A percentile compares a stretch with the other conserved stretches of the same genome.
Conservation (phyloP, 1,140 invertebrate species). For the Hirudo medicinalis region DNA sequence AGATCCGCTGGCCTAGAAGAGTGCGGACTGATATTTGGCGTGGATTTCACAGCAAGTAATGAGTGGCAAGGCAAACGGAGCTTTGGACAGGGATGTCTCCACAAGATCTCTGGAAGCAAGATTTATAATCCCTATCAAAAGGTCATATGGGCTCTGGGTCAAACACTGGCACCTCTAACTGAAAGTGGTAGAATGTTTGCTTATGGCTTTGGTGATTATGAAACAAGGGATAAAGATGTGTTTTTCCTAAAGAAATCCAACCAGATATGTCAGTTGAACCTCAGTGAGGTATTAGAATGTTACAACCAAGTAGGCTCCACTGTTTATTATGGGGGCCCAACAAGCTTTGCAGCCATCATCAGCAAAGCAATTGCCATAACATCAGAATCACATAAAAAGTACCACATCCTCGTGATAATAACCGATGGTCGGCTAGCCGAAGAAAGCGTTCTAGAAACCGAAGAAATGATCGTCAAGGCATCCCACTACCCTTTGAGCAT, state of each 20-base stretch:
- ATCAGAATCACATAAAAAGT: slow-evolving; percentile 10
- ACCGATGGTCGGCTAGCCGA: slow-evolving; percentile 12
- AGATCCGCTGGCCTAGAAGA: slow-evolving; percentile 40
- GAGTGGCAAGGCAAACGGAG: slow-evolving; percentile 47
- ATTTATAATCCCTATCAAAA: slow-evolving; percentile 39
- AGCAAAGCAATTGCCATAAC: slow-evolving; percentile 42
- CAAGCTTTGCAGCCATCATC: slow-evolving; percentile 46
- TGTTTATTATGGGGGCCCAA: slow-evolving; percentile 38
- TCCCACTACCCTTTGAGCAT: slow-evolving; percentile 46
- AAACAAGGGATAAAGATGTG: slow-evolving; percentile 39
- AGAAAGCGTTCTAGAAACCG: slow-evolving; percentile 38
- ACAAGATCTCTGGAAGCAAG: slow-evolving; percentile 33
- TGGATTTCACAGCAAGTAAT: slow-evolving; percentile 48
- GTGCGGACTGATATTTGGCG: slow-evolving; percentile 41
- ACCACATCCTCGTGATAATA: slow-evolving; percentile 22
- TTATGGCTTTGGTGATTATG: slow-evolving; percentile 44
- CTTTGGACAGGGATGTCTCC: slow-evolving; percentile 41
- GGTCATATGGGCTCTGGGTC: slow-evolving; percentile 45
- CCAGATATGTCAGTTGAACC: slow-evolving; percentile 34
- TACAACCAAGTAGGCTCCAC: slow-evolving; percentile 30
- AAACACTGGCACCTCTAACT: slow-evolving; percentile 43
- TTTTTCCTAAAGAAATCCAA: slow-evolving; percentile 38
- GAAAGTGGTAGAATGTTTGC: slow-evolving; percentile 40
- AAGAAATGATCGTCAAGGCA: slow-evolving; percentile 45
- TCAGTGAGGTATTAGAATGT: slow-evolving; percentile 40